phyloP scores from a whole-genome alignment of 2,113 vertebrate species.

The Mirounga angustirostris region DNA sequence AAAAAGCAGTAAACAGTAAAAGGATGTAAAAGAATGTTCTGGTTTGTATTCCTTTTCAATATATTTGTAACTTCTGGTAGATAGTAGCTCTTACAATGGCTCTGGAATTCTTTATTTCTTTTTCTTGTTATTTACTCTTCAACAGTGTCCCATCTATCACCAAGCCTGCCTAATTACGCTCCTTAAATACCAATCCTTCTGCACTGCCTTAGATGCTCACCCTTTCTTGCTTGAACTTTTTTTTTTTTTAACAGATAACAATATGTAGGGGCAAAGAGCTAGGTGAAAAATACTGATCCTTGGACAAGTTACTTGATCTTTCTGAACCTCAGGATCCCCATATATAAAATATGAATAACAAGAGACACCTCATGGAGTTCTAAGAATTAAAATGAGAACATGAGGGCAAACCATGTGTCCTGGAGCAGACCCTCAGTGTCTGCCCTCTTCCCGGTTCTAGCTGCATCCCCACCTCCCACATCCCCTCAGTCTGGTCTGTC shows the following conservation, averaged over 20 bases:
- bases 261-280: not conserved
- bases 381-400: too few relatives aligned
- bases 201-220: not conserved
- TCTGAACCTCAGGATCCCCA: not conserved
- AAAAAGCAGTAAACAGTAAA: not conserved
- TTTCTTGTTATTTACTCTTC: not conserved
- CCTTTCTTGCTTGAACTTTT: not conserved
- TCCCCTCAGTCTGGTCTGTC: too few relatives aligned
- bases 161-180: not conserved
- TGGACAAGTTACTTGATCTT: not conserved
- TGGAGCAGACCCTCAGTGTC: too few relatives aligned
- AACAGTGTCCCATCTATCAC: not conserved
- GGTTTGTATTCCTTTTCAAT: not conserved
- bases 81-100: not conserved
- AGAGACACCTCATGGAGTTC: too few relatives aligned
- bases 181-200: not conserved
- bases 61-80: not conserved
- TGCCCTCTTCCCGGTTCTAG: too few relatives aligned
- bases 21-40: not conserved
- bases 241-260: not conserved
- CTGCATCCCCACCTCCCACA: too few relatives aligned
- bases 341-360: not conserved
- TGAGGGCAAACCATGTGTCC: too few relatives aligned
- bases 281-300: not conserved
- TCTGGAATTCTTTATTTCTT: not conserved